These are phyloP conservation scores for Helostoma temminkii DNA, from an alignment of 2,797 vertebrate genomes.

Conservation along the genomic window DNA sequence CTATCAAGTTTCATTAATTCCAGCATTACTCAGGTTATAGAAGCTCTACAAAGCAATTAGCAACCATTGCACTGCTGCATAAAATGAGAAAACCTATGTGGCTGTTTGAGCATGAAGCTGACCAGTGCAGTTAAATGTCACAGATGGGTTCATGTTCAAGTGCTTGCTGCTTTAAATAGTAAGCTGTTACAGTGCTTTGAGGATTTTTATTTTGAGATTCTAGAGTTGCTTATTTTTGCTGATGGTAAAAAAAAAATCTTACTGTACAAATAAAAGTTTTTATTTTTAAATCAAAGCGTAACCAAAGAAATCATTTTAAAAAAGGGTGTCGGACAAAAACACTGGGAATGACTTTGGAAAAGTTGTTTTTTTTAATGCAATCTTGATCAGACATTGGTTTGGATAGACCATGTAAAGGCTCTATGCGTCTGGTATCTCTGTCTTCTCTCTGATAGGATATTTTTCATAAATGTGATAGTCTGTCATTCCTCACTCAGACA, in stretches of 20 bases:
- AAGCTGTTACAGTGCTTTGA: conserved; percentile 37
- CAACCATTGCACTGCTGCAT: conserved; percentile 28
- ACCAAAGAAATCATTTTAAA: conserved; percentile 27
- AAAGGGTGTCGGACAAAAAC: conserved; percentile 16
- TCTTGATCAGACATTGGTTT: conserved; percentile 48
- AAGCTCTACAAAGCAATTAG: conserved; percentile 19
- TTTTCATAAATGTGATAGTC: conserved; percentile 67
- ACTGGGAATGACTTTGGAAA: conserved; percentile 31
- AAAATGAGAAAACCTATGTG: conserved; percentile 37
- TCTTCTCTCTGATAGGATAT: conserved; percentile 60
- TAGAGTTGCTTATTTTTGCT: neutral
- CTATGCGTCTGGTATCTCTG: conserved; percentile 57
- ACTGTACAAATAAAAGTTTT: no score
- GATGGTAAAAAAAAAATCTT: no score
- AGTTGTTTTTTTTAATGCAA: conserved; percentile 62
- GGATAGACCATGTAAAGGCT: conserved; percentile 56
- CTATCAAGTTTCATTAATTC: conserved; percentile 57
- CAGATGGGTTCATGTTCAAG: conserved; percentile 42
- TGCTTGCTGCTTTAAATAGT: conserved; percentile 36
- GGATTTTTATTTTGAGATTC: conserved; percentile 40
- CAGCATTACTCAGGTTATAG: conserved; percentile 10
- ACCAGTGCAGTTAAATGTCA: conserved; percentile 35
- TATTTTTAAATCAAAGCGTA: conserved; percentile 16
- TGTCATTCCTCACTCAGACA: conserved; percentile 60
- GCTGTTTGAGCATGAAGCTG: conserved; percentile 45